Conservation (phyloP, 1,140 invertebrate species). For the Dinothrombium tinctorium region DNA sequence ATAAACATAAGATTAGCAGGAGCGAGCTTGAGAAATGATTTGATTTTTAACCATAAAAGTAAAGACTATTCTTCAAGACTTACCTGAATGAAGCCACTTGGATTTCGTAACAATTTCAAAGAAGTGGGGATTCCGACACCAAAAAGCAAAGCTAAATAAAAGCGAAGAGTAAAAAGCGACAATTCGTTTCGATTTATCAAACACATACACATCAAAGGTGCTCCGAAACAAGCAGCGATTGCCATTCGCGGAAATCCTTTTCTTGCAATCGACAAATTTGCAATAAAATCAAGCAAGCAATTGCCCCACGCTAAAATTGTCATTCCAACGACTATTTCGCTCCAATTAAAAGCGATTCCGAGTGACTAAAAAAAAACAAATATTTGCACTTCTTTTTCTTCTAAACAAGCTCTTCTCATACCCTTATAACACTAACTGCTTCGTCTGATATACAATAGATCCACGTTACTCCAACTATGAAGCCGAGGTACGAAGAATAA, state of each 20-base stretch:
- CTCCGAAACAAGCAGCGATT: constrained; percentile 40
- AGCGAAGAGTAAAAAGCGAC: not conserved
- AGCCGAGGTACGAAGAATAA: constrained; percentile 17
- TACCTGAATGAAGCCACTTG: constrained; percentile 15
- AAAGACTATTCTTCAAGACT: not conserved
- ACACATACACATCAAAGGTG: constrained; percentile 33
- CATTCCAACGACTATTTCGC: constrained; percentile 36
- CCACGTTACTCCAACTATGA: constrained; percentile 35
- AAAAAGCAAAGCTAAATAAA: constrained; percentile 25
- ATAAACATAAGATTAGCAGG: constrained; percentile 18
- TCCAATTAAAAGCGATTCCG: constrained; percentile 32
- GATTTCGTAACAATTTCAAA: constrained; percentile 22
- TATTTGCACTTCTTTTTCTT: not conserved
- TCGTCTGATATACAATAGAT: constrained; percentile 40
- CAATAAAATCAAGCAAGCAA: constrained; percentile 37
- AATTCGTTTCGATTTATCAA: not conserved
- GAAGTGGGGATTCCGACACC: constrained; percentile 31
- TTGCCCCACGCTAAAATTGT: constrained; percentile 45
- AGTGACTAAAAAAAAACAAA: constrained; percentile 23
- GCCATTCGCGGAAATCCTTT: constrained; percentile 39
- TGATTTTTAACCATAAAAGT: not conserved
- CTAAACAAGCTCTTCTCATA: constrained; percentile 11
- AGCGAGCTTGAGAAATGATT: constrained; percentile 16
- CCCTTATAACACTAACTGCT: constrained; percentile 33
- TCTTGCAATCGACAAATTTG: constrained; percentile 34